phyloP scores from a whole-genome alignment of 2,113 vertebrate genomes.

The Dermatemys mawii region DNA sequence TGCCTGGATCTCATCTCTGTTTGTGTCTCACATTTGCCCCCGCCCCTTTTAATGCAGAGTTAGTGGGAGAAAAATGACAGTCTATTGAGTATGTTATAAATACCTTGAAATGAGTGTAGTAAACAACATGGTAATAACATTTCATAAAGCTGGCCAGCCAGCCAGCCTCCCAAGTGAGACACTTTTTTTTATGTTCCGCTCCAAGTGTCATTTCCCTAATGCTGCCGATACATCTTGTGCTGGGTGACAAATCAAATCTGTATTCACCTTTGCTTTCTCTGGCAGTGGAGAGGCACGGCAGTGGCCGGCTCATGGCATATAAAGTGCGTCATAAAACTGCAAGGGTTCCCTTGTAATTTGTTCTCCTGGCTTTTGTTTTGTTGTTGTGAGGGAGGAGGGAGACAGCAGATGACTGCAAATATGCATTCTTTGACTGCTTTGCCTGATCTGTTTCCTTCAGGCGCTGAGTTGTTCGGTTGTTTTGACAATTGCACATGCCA shows the following conservation, averaged over 20 bases:
- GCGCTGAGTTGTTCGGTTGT: background rate
- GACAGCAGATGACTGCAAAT: background rate
- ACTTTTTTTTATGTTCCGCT: slow-evolving; percentile 55
- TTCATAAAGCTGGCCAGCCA: slow-evolving; percentile 1
- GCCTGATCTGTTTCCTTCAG: background rate
- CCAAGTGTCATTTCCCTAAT: slow-evolving; percentile 44
- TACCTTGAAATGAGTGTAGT: background rate
- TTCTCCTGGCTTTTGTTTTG: background rate
- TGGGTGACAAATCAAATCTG: slow-evolving; percentile 36
- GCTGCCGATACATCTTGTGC: slow-evolving; percentile 31
- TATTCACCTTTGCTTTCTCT: background rate
- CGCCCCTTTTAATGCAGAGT: background rate
- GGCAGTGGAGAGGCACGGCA: background rate
- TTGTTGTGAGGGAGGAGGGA: background rate
- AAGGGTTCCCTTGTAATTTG: slow-evolving; percentile 24
- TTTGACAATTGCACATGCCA: background rate
- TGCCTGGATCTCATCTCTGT: background rate
- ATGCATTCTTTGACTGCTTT: background rate
- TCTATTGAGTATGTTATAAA: slow-evolving; percentile 8
- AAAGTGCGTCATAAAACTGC: background rate
- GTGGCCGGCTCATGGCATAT: background rate
- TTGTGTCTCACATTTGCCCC: background rate
- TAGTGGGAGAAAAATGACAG: background rate
- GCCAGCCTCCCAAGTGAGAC: background rate
- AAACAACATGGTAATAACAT: slow-evolving; percentile 27